These are phyloP conservation scores for Phenganax marumi DNA, from an alignment of 92 coral and sea anemone genomes.

Conservation along the genomic window DNA sequence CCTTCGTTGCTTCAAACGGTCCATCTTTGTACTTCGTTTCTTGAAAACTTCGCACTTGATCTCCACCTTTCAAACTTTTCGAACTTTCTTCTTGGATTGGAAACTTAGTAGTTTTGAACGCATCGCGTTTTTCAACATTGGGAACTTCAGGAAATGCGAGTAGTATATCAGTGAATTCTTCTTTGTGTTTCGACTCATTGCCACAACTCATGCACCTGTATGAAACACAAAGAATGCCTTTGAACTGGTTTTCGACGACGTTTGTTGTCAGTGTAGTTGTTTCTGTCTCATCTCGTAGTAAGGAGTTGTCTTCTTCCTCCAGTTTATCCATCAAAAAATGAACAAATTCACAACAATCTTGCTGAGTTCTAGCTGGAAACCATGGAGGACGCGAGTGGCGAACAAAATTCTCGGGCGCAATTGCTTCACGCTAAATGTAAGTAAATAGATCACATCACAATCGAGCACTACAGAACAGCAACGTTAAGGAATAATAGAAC, in stretches of 20 bases:
- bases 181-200: slow-evolving; percentile 75
- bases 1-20: slow-evolving; percentile 51
- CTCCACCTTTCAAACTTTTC: slow-evolving; percentile 90
- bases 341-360: slow-evolving; percentile 94
- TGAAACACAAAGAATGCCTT: slow-evolving; percentile 79
- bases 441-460: not conserved
- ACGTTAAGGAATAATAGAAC: too few relatives aligned
- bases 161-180: slow-evolving; percentile 83
- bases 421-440: slow-evolving; percentile 71
- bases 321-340: slow-evolving; percentile 84
- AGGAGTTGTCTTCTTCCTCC: slow-evolving; percentile 75
- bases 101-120: not conserved
- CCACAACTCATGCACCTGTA: slow-evolving; percentile 77
- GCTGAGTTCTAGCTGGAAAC: slow-evolving; percentile 93
- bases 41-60: slow-evolving; percentile 43
- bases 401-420: slow-evolving; percentile 82
- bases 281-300: slow-evolving; percentile 25
- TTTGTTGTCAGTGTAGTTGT: slow-evolving; percentile 17
- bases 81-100: slow-evolving; percentile 46
- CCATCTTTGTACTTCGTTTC: slow-evolving; percentile 50
- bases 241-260: slow-evolving; percentile 77
- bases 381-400: slow-evolving; percentile 93
- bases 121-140: slow-evolving; percentile 7
- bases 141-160: slow-evolving; percentile 85
- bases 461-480: not conserved